phyloP scores from a whole-genome alignment of 2,113 vertebrate species.

The Junco hyemalis region DNA sequence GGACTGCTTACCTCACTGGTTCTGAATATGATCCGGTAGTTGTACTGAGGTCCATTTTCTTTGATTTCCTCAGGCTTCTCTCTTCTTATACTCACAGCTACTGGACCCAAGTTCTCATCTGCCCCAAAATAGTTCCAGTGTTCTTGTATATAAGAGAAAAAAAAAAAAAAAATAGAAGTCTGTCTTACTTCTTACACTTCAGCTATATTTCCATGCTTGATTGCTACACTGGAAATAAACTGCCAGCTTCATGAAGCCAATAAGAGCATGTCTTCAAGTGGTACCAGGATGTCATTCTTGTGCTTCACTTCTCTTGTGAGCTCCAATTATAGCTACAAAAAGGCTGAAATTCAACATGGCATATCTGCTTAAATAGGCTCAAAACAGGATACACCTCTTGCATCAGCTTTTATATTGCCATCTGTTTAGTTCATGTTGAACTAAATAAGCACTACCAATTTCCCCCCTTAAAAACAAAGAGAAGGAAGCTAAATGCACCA shows the following conservation, averaged over 20 bases:
- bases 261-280: background rate
- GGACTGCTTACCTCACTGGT: conserved; percentile 88
- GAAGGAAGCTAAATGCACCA: background rate
- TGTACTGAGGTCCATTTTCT: conserved; percentile 91
- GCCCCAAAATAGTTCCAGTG: conserved; percentile 98
- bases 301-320: background rate
- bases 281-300: background rate
- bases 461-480: background rate
- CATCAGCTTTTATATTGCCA: background rate
- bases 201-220: background rate
- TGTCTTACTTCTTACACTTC: background rate
- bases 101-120: conserved; percentile 90
- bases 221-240: background rate
- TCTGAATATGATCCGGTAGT: conserved; percentile 93
- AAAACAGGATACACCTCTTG: background rate
- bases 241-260: background rate
- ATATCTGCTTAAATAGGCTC: background rate
- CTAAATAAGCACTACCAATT: background rate
- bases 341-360: background rate
- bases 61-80: conserved; percentile 94
- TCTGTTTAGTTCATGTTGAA: background rate
- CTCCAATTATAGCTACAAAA: background rate
- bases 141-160: conserved; percentile 71
- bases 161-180: background rate
- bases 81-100: conserved; percentile 91